Evolutionary conservation across 2,113 vertebrate genomes (phyloP).

Genomic region (Rallus limicola): DNA sequence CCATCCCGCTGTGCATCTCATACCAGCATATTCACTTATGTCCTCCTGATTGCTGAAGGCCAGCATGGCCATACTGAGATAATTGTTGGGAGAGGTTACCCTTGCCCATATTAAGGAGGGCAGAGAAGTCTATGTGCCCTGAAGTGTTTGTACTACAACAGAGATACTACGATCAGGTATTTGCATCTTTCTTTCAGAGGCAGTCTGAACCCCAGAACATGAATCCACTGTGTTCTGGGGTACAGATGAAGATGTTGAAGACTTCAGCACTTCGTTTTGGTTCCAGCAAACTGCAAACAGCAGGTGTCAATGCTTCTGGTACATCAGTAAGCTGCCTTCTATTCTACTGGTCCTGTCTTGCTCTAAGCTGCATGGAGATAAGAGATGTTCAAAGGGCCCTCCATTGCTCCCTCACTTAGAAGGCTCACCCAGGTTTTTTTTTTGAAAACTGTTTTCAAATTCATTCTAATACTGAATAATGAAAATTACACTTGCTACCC

Average conservation of each 20-base stretch:
- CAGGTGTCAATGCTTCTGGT: neutral
- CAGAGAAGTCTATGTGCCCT: neutral
- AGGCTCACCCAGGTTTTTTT: neutral
- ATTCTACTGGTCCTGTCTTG: neutral
- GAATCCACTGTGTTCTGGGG: neutral
- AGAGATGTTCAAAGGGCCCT: neutral
- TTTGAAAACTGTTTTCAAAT: neutral
- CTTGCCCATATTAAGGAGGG: neutral
- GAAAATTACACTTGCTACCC: neutral
- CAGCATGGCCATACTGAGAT: accelerated
- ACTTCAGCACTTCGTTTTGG: neutral
- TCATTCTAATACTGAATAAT: neutral
- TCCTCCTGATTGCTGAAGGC: neutral
- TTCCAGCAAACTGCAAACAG: neutral
- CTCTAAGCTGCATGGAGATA: neutral
- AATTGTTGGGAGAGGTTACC: neutral
- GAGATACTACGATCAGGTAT: neutral
- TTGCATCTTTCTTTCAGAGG: neutral
- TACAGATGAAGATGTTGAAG: neutral
- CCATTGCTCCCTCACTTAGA: neutral
- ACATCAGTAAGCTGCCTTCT: neutral
- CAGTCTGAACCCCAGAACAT: neutral
- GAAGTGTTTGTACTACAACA: neutral
- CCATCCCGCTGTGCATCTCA: neutral
- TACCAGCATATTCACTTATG: neutral